Conservation (phyloP, 2,797 vertebrate genomes). For the Gambelia wislizenii region DNA sequence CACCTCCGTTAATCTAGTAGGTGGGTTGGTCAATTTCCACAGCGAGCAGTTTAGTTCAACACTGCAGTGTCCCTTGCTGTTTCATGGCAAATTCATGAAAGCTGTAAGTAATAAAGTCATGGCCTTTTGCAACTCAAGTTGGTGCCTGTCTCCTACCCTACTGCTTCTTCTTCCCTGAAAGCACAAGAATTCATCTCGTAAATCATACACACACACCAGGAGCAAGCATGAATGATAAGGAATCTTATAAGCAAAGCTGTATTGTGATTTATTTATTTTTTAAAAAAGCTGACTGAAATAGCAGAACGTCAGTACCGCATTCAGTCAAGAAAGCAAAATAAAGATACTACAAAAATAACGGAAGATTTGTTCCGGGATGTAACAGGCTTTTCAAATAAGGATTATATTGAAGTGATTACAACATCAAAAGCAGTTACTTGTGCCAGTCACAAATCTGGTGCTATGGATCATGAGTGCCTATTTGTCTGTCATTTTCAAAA, state of each 20-base stretch:
- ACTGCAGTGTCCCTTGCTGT: background rate
- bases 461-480: conserved; percentile 49
- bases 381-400: conserved; percentile 67
- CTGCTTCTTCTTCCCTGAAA: background rate
- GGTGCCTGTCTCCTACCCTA: background rate
- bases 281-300: conserved; percentile 59
- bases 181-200: background rate
- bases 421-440: conserved; percentile 62
- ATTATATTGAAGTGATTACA: conserved; percentile 68
- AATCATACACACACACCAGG: conserved; percentile 3
- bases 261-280: conserved; percentile 2
- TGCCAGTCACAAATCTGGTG: conserved; percentile 58
- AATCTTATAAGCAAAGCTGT: conserved; percentile 19
- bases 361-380: conserved; percentile 59
- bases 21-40: background rate
- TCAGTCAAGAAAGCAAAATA: conserved; percentile 52
- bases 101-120: background rate
- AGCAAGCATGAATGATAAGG: conserved; percentile 37
- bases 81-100: background rate
- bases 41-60: background rate
- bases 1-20: background rate
- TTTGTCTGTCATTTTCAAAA: conserved; percentile 57
- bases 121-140: background rate
- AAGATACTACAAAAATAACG: conserved; percentile 48
- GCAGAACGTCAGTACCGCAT: conserved; percentile 28